Conservation (phyloP, 1,140 invertebrate genomes). For the Aleiodes sp. region DNA sequence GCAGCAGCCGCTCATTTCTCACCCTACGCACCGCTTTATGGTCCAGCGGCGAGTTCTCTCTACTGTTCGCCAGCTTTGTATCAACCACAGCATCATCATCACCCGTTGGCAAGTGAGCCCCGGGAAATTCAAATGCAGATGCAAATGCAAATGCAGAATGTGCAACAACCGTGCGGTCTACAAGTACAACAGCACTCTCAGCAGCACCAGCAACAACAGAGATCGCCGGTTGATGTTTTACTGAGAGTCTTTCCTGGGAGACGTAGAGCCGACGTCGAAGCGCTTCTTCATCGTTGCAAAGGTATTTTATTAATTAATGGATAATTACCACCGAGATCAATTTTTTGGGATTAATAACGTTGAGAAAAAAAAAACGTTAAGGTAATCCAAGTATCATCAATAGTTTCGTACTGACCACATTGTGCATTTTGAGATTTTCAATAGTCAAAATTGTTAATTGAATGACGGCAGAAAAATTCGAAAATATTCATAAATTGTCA, state of each 20-base stretch:
- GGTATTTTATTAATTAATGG: slow-evolving; percentile 58
- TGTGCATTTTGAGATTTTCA: too few species aligned
- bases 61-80: slow-evolving; percentile 64
- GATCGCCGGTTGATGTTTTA: slow-evolving; percentile 79
- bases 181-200: slow-evolving; percentile 60
- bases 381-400: too few species aligned
- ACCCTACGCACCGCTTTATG: slow-evolving; percentile 59
- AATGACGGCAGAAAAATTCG: too few species aligned
- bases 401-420: too few species aligned
- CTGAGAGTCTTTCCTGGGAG: slow-evolving; percentile 85
- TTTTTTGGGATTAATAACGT: too few species aligned
- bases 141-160: slow-evolving; percentile 62
- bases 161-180: slow-evolving; percentile 55
- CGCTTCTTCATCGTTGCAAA: slow-evolving; percentile 75
- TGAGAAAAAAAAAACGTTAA: too few species aligned
- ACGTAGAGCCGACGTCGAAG: slow-evolving; percentile 83
- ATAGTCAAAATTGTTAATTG: too few species aligned
- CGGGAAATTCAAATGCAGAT: slow-evolving; percentile 61
- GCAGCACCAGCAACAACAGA: slow-evolving; percentile 63
- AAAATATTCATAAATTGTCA: too few species aligned
- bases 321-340: too few species aligned
- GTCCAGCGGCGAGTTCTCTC: slow-evolving; percentile 58
- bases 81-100: slow-evolving; percentile 59
- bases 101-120: slow-evolving; percentile 55
- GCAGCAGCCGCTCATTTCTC: slow-evolving; percentile 58